These are phyloP conservation scores for Anoplius nigerrimus DNA, from an alignment of 2,888 invertebrate genomes.

Conservation along the genomic window DNA sequence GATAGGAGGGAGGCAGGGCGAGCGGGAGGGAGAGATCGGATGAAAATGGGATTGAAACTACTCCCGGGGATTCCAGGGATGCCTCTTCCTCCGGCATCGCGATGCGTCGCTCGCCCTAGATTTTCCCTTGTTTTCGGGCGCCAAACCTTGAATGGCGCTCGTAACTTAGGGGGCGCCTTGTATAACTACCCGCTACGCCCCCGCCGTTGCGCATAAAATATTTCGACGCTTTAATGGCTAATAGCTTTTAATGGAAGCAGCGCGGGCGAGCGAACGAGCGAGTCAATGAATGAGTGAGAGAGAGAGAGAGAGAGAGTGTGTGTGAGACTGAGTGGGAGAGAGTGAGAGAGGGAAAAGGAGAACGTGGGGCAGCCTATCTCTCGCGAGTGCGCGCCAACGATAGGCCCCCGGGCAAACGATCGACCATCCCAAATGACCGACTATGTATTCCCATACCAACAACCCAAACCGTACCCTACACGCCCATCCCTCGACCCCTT, in stretches of 20 bases:
- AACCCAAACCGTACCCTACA: no score
- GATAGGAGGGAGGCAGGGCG: no score
- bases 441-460: no score
- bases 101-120: conserved; percentile 29
- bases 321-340: no score
- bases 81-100: conserved; percentile 11
- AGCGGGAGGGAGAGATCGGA: conserved; percentile 15
- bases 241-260: conserved; percentile 67
- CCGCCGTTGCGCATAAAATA: conserved; percentile 64
- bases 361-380: conserved; percentile 32
- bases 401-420: conserved; percentile 9
- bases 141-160: conserved; percentile 35
- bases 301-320: no score
- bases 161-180: conserved; percentile 47
- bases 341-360: conserved; percentile 22
- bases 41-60: conserved; percentile 36
- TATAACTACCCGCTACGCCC: conserved; percentile 58
- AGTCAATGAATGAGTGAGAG: no score
- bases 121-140: conserved; percentile 48
- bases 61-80: conserved; percentile 16
- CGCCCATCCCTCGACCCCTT: no score
- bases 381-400: conserved; percentile 36
- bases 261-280: no score
- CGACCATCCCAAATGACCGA: conserved; percentile 1
- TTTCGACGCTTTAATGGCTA: conserved; percentile 67